These are phyloP conservation scores for Halictus rubicundus DNA, from an alignment of 1,140 invertebrate genomes.

Conservation along the genomic window DNA sequence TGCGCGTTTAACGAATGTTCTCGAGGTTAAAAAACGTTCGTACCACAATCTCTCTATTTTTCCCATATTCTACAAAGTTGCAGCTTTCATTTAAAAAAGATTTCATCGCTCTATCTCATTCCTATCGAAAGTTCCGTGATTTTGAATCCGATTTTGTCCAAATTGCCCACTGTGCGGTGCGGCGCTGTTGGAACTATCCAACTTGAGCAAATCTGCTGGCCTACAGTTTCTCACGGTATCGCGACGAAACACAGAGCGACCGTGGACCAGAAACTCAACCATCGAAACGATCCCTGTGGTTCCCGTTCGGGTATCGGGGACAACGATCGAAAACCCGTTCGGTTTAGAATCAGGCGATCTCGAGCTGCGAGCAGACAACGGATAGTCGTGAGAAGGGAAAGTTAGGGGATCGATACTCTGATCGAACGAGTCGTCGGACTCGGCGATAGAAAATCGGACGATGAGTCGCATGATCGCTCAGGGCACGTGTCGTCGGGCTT, in stretches of 20 bases:
- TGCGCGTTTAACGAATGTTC: too few species aligned
- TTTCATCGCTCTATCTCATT: too few species aligned
- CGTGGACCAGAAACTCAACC: constrained; percentile 1
- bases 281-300: neutral
- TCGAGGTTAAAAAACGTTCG: too few species aligned
- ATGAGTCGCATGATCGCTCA: neutral
- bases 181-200: neutral
- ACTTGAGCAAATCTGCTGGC: too few species aligned
- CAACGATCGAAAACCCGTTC: neutral
- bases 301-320: neutral
- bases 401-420: constrained; percentile 17
- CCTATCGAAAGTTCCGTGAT: too few species aligned
- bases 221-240: neutral
- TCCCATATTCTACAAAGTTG: too few species aligned
- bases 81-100: too few species aligned
- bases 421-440: too few species aligned
- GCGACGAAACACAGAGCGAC: neutral
- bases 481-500: neutral
- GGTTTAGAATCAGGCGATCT: neutral
- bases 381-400: constrained; percentile 49
- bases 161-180: too few species aligned
- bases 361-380: neutral
- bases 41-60: too few species aligned
- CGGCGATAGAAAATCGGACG: neutral
- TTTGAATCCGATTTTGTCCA: too few species aligned